Conservation (phyloP, 2,888 invertebrate species). For the Troides aeacus region DNA sequence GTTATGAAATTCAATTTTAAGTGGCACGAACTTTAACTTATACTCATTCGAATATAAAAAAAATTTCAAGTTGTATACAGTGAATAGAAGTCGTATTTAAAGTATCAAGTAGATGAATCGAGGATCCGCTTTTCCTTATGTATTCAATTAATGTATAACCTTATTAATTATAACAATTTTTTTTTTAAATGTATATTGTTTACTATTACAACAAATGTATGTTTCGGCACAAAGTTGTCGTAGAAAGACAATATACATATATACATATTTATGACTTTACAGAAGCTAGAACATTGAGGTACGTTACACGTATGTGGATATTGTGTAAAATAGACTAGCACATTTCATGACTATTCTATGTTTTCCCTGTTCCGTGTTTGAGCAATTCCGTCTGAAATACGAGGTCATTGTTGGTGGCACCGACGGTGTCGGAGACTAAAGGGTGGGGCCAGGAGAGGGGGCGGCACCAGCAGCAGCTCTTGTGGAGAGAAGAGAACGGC, state of each 20-base stretch:
- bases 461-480: conserved; percentile 45
- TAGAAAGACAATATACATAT: not conserved
- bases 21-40: too few species aligned
- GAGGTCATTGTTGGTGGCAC: conserved; percentile 79
- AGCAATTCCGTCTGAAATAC: conserved; percentile 79
- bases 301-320: conserved; percentile 11
- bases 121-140: too few species aligned
- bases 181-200: not conserved
- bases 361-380: conserved; percentile 75
- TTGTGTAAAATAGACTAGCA: conserved; percentile 26
- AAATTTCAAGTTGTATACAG: too few species aligned
- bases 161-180: not conserved
- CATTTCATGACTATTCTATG: conserved; percentile 56
- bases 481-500: conserved; percentile 51
- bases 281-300: conserved; percentile 13
- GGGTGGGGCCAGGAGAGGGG: conserved; percentile 48
- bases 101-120: too few species aligned
- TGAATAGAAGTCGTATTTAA: too few species aligned
- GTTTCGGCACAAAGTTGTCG: not conserved
- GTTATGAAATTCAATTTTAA: too few species aligned
- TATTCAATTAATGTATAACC: too few species aligned
- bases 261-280: not conserved
- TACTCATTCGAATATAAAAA: too few species aligned
- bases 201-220: not conserved
- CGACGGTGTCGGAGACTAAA: conserved; percentile 64